phyloP scores from a whole-genome alignment of 2,113 vertebrate genomes.

The Alosa alosa region DNA sequence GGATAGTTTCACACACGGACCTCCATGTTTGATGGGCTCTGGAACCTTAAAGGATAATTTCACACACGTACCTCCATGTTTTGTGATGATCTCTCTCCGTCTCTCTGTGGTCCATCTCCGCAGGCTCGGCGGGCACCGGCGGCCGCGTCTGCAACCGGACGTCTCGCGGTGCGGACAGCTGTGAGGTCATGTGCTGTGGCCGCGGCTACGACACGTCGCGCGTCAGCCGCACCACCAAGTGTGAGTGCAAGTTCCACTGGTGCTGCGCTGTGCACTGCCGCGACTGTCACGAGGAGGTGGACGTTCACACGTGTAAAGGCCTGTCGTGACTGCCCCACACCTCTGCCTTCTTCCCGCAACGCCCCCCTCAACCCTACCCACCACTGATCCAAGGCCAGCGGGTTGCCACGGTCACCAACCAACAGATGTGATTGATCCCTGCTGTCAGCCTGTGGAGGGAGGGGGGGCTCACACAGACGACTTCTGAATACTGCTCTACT shows the following conservation, averaged over 20 bases:
- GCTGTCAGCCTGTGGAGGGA: neutral
- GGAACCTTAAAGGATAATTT: neutral
- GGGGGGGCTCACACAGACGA: neutral
- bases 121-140: slow-evolving; percentile 86
- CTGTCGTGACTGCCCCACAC: slow-evolving; percentile 69
- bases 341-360: neutral
- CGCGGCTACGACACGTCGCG: slow-evolving; percentile 90
- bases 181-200: slow-evolving; percentile 95
- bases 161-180: slow-evolving; percentile 86
- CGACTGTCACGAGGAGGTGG: slow-evolving; percentile 87
- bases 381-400: slow-evolving; percentile 8
- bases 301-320: slow-evolving; percentile 90
- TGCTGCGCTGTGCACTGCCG: slow-evolving; percentile 90
- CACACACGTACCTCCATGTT: neutral
- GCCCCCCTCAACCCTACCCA: neutral
- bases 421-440: neutral
- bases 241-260: slow-evolving; percentile 97
- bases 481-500: neutral
- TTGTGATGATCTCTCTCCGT: slow-evolving; percentile 15
- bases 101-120: neutral
- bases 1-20: neutral
- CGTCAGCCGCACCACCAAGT: slow-evolving; percentile 83
- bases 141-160: slow-evolving; percentile 89
- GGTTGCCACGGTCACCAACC: neutral
- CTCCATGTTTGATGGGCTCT: neutral